Base-by-base conservation (phyloP, 2,888 invertebrate species). In the Drosophila kambysellisi region DNA sequence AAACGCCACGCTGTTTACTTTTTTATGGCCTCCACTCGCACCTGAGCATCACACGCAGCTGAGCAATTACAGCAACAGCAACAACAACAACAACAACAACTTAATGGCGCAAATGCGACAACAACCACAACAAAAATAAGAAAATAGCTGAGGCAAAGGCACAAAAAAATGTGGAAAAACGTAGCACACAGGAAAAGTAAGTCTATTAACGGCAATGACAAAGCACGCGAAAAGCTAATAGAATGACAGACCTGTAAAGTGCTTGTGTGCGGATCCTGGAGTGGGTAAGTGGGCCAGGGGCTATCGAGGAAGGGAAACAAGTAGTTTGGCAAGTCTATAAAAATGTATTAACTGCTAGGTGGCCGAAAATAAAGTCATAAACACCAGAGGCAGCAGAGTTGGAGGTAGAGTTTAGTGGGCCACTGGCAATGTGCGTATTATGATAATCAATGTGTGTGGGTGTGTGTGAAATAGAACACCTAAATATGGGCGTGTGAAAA, bases 211-310 rank as follows among this genome's bases (percentile, higher is more conserved):
- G 70, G 82, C 89, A 82, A 87, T 89, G 90, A 90, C 87, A 87
- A 82, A 84, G 84, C 82, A 88, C 89, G 88, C 90, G 88, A 90
- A 90, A 90, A 90, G 85, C 88, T 90, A 89, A 87, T 90, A 87
- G 90, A 79, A 87, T 90, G 72, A 82, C 82, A 76, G 72, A 74
- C 74, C 71, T 67, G 63, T 70, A 70, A 82, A 84, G 82, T 79
- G 72, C 79, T 71, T 50, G 46, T 33, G n/a, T 39, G 46, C n/a
- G 20, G 30, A 15, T 30, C 5, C 9, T 43, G n/a, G 32, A n/a
- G 37, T 12, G 57, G 11, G 8, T 12, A 50, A 17, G 37, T 3
- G 46, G 11, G 35, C 30, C 46, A 35, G 46, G 3, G 57, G n/a
- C 11, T 8, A 4, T 9, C 41, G 50, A 53, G 32, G 53, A 32